Evolutionary conservation across 1,140 invertebrate species (phyloP), one percentile per base, ranked within the genome.

Genomic region (Nasonia vitripennis): DNA sequence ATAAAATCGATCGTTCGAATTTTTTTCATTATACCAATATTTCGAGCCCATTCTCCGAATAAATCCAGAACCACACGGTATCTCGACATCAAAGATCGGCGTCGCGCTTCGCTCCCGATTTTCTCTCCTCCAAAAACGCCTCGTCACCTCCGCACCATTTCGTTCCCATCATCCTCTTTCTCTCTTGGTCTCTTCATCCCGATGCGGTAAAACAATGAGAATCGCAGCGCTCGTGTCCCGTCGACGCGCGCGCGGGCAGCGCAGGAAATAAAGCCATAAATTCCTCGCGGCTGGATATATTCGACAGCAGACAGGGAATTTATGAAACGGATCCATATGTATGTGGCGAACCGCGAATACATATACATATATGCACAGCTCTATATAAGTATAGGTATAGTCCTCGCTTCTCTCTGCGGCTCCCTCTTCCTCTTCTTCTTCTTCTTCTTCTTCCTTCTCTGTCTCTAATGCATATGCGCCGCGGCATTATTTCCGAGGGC

Each of bases 221-320:
- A 55, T 55, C 51, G 34, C 34, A 11, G 41, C 41, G 20, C 17
- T 10, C 7, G 68, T 37, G 34, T 37, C 2, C 68, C 68, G 5
- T 0, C 34, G 34, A 45, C 41, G 41, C 7, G 6, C 41, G 41
- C 37, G 37, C 17, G 77, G 2, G 20, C 17, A 70, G 51, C 67
- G 77, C 78, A 51, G 78, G 71, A 80, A 84, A 77, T 80, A 67
- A 55, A 85, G 77, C 77, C 14, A 73, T 84, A 84, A 84, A 78
- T 84, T 74, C 82, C 23, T 78, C 17, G 62, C 12, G n/a, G 31
- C 7, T 31, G 51, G 55, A n/a, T 62, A 7, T 62, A 62, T 62
- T 45, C 73, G 73, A 77, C n/a, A 48, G 17, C 10, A 3, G 3
- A 41, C 45, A 62, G 17, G 1, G 17, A 51, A 81, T 73, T 81